Conservation (phyloP, 37 sponge, comb jelly and placozoan genomes). For the Ianthella basta region DNA sequence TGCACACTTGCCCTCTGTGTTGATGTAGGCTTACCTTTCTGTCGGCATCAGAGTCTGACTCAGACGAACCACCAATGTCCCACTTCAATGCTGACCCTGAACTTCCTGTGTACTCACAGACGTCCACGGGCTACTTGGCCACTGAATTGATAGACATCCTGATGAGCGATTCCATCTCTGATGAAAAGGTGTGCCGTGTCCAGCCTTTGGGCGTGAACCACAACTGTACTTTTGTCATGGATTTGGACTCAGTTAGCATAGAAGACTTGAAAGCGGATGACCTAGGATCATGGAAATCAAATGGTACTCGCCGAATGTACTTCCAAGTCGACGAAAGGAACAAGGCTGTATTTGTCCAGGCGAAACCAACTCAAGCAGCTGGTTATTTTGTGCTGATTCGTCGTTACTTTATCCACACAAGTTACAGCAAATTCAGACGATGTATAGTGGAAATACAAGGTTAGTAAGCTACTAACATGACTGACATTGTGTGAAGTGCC, state of each 20-base stretch:
- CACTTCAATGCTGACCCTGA: no score
- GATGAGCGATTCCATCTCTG: not conserved
- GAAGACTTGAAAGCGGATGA: conserved; percentile 38
- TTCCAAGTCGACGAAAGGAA: not conserved
- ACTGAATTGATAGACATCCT: not conserved
- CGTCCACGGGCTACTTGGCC: not conserved
- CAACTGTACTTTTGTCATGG: conserved; percentile 25
- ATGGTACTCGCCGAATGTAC: conserved; percentile 8
- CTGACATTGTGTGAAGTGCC: no score
- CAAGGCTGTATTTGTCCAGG: not conserved
- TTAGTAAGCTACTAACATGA: no score
- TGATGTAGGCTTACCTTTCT: no score
- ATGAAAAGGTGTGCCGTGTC: conserved; percentile 12
- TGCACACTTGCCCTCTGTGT: no score
- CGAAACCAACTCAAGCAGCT: not conserved
- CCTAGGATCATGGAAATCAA: conserved; percentile 43
- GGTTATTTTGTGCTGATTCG: not conserved
- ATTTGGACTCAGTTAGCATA: conserved; percentile 6
- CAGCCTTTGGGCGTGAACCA: conserved; percentile 37
- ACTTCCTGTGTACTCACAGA: conserved; percentile 12
- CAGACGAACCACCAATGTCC: no score
- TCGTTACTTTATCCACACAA: conserved; percentile 35
- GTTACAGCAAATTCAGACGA: no score
- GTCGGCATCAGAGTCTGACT: no score
- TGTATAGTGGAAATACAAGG: no score